phyloP scores from a whole-genome alignment of 1,140 invertebrate genomes.

The Babylonia areolata region DNA sequence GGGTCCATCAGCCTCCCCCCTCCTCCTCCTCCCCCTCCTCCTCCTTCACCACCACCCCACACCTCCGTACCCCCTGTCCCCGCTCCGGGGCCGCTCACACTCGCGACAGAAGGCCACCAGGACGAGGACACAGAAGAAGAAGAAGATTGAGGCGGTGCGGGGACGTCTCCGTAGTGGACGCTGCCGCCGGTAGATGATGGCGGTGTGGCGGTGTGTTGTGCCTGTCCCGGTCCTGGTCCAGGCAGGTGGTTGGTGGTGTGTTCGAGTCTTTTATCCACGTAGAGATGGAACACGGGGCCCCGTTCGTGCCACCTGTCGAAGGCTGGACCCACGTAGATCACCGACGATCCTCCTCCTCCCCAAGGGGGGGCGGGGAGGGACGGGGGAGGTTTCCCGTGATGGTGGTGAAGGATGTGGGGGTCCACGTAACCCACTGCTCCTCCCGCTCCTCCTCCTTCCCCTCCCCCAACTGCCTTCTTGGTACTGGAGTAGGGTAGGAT shows the following conservation, averaged over 20 bases:
- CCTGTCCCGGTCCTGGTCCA: too few relatives aligned
- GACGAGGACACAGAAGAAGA: not conserved
- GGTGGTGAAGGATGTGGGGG: not conserved
- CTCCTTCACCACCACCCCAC: not conserved
- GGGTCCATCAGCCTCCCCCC: constrained; percentile 34
- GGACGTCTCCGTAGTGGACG: too few relatives aligned
- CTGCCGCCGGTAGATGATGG: not conserved
- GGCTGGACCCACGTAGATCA: not conserved
- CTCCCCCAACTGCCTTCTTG: not conserved
- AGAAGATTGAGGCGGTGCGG: not conserved
- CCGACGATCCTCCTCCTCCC: too few relatives aligned
- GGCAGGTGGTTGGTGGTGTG: too few relatives aligned
- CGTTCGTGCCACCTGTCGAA: not conserved
- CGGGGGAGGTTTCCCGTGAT: not conserved
- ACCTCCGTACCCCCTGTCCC: not conserved
- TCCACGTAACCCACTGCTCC: not conserved
- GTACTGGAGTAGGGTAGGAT: constrained; percentile 15
- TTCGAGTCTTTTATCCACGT: too few relatives aligned
- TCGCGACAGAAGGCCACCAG: not conserved
- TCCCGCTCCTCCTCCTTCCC: not conserved
- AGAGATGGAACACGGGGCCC: constrained; percentile 25
- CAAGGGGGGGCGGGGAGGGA: not conserved
- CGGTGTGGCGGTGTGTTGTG: too few relatives aligned
- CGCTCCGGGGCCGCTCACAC: not conserved
- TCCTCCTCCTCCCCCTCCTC: not conserved